These are phyloP conservation scores for Gastrophryne carolinensis DNA, from an alignment of 2,797 vertebrate genomes.

Conservation along the genomic window DNA sequence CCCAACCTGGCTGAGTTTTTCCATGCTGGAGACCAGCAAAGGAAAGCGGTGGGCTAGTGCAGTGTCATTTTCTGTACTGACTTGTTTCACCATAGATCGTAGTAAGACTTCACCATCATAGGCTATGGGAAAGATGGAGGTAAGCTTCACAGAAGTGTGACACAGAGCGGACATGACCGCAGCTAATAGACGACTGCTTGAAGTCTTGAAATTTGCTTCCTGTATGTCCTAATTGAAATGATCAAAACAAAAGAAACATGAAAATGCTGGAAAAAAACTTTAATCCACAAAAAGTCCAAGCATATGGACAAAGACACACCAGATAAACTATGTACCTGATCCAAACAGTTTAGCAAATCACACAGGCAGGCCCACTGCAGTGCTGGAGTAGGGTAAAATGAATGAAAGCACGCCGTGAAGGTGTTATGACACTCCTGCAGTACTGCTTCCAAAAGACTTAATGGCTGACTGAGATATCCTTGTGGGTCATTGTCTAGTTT, in stretches of 20 bases:
- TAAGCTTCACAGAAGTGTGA: slow-evolving; percentile 94
- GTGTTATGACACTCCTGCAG: slow-evolving; percentile 98
- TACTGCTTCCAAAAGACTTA: slow-evolving; percentile 92
- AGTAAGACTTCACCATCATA: slow-evolving; percentile 93
- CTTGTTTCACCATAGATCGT: slow-evolving; percentile 94
- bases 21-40: slow-evolving; percentile 95
- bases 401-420: slow-evolving; percentile 97
- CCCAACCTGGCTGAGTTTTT: slow-evolving; percentile 94
- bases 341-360: slow-evolving; percentile 94
- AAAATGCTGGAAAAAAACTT: no score
- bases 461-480: slow-evolving; percentile 92
- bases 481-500: slow-evolving; percentile 96
- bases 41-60: slow-evolving; percentile 94
- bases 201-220: slow-evolving; percentile 96
- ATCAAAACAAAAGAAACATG: background rate
- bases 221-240: slow-evolving; percentile 84
- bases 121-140: slow-evolving; percentile 94
- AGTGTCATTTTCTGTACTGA: slow-evolving; percentile 97
- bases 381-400: slow-evolving; percentile 95
- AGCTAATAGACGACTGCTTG: slow-evolving; percentile 92
- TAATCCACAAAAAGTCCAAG: no score
- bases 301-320: no score
- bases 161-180: slow-evolving; percentile 98
- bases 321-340: slow-evolving; percentile 95
- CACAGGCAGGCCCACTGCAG: slow-evolving; percentile 98